These are phyloP conservation scores for Haemorhous mexicanus DNA, from an alignment of 2,113 vertebrate species.

Conservation along the genomic window DNA sequence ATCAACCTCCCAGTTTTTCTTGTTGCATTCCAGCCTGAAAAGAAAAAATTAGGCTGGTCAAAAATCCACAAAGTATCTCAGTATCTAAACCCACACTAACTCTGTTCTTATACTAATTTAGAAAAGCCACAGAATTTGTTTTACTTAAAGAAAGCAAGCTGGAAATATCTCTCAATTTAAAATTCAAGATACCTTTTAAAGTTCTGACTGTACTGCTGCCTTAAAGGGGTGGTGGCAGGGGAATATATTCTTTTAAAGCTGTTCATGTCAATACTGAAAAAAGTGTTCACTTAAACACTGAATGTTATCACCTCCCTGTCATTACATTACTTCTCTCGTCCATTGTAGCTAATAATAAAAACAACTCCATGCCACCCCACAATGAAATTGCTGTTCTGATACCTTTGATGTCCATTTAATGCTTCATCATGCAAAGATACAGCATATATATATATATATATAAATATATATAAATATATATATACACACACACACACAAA, in stretches of 20 bases:
- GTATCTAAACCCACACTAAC: neutral
- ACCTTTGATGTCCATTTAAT: neutral
- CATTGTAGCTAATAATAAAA: neutral
- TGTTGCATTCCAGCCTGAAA: conserved; percentile 78
- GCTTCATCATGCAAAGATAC: neutral
- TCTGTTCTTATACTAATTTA: neutral
- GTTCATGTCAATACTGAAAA: neutral
- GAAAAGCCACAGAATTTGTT: neutral
- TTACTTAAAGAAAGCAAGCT: neutral
- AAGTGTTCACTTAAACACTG: neutral
- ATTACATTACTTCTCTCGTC: neutral
- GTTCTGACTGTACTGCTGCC: neutral
- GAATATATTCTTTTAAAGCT: neutral
- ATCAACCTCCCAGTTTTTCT: conserved; percentile 72
- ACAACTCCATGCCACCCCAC: neutral
- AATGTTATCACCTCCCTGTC: neutral
- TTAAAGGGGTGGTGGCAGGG: neutral
- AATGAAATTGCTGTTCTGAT: neutral
- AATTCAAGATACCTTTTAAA: neutral
- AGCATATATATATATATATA: neutral
- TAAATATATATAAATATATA: too few species aligned
- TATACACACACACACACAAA: neutral
- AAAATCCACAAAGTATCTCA: neutral
- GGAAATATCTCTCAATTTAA: neutral
- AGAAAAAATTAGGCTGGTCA: neutral